A percentile compares a stretch with the other conserved stretches of the same genome.
These are phyloP conservation scores for Diaprepes abbreviatus DNA, from an alignment of 2,888 invertebrate genomes.

Conservation along the genomic window DNA sequence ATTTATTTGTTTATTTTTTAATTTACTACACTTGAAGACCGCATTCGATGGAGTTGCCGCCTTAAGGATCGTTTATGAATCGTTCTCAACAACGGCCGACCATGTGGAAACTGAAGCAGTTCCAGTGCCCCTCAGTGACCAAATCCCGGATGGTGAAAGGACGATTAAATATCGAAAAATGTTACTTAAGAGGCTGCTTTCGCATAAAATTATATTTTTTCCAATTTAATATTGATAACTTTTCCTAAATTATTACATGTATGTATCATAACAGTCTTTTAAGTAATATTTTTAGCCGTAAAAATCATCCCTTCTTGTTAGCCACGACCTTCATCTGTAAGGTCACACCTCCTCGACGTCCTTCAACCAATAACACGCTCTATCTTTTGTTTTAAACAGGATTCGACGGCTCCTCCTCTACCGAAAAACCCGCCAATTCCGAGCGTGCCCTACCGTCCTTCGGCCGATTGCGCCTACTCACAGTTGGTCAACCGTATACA, in stretches of 20 bases:
- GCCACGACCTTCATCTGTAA: conserved; percentile 34
- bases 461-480: conserved; percentile 89
- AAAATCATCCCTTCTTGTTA: neutral
- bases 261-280: conserved; percentile 9
- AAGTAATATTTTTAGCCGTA: neutral
- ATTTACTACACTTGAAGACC: neutral
- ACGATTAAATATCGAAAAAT: conserved; percentile 12
- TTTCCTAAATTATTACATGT: too few relatives aligned
- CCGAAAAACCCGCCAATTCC: conserved; percentile 60
- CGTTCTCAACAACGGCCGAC: neutral
- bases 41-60: neutral
- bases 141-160: conserved; percentile 30
- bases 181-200: conserved; percentile 19
- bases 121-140: conserved; percentile 1
- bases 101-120: neutral
- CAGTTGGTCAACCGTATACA: conserved; percentile 90
- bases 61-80: neutral
- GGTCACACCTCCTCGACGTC: conserved; percentile 26
- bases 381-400: conserved; percentile 38
- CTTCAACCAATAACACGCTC: conserved; percentile 27
- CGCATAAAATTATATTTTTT: too few relatives aligned
- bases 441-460: conserved; percentile 82
- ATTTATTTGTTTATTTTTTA: neutral
- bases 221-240: too few relatives aligned
- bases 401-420: conserved; percentile 31